Base-by-base conservation (phyloP, 2,888 invertebrate genomes). In the Biston betularia region DNA sequence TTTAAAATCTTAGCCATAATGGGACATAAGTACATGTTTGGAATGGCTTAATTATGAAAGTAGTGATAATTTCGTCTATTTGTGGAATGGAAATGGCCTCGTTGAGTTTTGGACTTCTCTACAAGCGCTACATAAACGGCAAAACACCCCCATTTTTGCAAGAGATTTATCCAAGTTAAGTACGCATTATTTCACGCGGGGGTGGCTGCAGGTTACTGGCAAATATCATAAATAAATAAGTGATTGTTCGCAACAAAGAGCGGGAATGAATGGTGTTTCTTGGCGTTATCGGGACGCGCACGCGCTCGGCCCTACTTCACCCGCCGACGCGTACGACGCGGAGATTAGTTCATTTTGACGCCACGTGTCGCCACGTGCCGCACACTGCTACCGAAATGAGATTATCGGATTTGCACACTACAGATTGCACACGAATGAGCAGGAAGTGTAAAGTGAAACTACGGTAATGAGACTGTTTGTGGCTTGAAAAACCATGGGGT, bases 401-500 rank as follows among this genome's bases (percentile, higher is more conserved):
- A 93, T 93, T 93, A 93, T 89, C 92, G 92, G 93, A 93, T 93
- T 93, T 93, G 90, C 90, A 89, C 92, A 92, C 93, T 93, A 92
- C 93, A 92, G 92, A 93, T 93, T 93, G 93, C 91, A 93, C 93
- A 92, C 89, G 89, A 93, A 92, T 92, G 84, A 82, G 84, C 92
- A 90, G 93, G 93, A 93, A 92, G 93, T 93, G 93, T 91, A 92
- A 93, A 93, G 92, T 93, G 93, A 93, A 93, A 92, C 92, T 87
- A 80, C 84, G 87, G 90, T 92, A 92, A 92, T 91, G 89, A 92
- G 89, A 87, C 86, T 85, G 81, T 87, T 89, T 90, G 88, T 90
- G 89, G 89, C 83, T 79, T 83, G 81, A 84, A 80, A 63, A 69
- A 84, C 82, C 84, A 77, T 80, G 66, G 66, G 66, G 61, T 61